Evolutionary conservation across 2,888 invertebrate genomes (phyloP).

Genomic region (Conops quadrifasciatus): DNA sequence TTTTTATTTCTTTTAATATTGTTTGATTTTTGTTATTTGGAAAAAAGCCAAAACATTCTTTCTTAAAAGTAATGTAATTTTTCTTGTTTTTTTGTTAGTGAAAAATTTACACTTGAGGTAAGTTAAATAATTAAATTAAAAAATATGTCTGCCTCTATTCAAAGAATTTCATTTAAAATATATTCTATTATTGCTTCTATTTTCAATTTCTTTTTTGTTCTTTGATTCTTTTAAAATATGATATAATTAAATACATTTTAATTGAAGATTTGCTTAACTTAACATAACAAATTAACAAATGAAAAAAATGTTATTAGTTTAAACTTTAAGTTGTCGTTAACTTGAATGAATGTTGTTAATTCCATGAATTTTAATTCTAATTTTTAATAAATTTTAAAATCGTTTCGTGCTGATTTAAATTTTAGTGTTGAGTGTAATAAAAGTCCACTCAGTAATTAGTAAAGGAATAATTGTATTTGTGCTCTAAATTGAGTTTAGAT

Average conservation of each 20-base stretch:
- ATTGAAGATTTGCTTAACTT: too few relatives aligned
- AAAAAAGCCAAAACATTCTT: background rate
- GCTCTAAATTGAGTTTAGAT: constrained; percentile 42
- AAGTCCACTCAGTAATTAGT: background rate
- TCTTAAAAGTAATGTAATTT: constrained; percentile 17
- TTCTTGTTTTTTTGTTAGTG: constrained; percentile 32
- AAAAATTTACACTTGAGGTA: constrained; percentile 46
- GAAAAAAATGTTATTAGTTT: too few relatives aligned
- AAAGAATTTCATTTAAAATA: too few relatives aligned
- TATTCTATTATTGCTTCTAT: background rate
- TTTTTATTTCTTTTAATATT: constrained; percentile 11
- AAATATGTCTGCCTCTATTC: background rate
- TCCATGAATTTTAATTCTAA: background rate
- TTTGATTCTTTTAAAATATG: background rate
- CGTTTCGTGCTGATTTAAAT: background rate
- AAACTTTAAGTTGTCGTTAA: too few relatives aligned
- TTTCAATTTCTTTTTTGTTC: background rate
- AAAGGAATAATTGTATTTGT: constrained; percentile 19
- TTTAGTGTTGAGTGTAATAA: too few relatives aligned
- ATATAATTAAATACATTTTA: background rate
- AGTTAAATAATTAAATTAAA: constrained; percentile 25
- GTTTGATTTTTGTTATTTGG: constrained; percentile 15
- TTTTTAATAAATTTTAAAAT: constrained; percentile 16
- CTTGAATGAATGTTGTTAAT: too few relatives aligned
- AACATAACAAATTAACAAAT: too few relatives aligned